Evolutionary conservation across 2,888 invertebrate genomes (phyloP), one percentile per base, ranked within the genome.

Genomic region (Eutolmus rufibarbis): DNA sequence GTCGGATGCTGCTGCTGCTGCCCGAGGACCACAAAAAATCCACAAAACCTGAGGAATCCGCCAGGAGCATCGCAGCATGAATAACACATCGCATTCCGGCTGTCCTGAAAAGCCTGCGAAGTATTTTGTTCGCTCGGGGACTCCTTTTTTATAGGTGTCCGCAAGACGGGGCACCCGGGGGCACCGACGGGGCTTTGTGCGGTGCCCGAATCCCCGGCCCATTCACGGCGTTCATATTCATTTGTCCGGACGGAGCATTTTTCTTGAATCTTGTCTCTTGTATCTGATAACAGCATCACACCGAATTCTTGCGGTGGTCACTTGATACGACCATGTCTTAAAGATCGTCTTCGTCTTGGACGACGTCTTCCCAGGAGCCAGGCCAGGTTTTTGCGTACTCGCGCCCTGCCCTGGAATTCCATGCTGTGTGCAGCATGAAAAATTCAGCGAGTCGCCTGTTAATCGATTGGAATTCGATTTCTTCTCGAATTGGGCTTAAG

Each of bases 1-100:
- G 3, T 81, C 19, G 43, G 31, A 23, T 5, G 43, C 28, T 40
- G 40, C 28, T 28, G 28, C 43, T 46, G 12, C 12, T 46, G 12
- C 14, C 81, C 46, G 51, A 56, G 81, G 76, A 76, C 28, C 37
- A 16, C 37, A 77, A 40, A 77, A 37, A 77, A 77, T 16, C 19
- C 12, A 37, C 77, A 77, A 79, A 46, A 79, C 79, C 76, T 66
- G 57, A 84, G 84, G 57, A 84, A 31, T 51, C 40, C 84, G 16
- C 16, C 37, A 66, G 84, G 43, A 86, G 76, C 74, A 76, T 86
- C 76, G 76, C 76, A 51, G 86, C 86, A 86, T 86, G 86, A 86
- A 86, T 86, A 86, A 86, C 86, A 86, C 86, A 86, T 86, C 86
- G 74, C 86, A 86, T 86, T 86, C 86, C 86, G 76, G 76, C 74